These are phyloP conservation scores for Menidia menidia DNA, from an alignment of 2,797 vertebrate species.

Conservation along the genomic window DNA sequence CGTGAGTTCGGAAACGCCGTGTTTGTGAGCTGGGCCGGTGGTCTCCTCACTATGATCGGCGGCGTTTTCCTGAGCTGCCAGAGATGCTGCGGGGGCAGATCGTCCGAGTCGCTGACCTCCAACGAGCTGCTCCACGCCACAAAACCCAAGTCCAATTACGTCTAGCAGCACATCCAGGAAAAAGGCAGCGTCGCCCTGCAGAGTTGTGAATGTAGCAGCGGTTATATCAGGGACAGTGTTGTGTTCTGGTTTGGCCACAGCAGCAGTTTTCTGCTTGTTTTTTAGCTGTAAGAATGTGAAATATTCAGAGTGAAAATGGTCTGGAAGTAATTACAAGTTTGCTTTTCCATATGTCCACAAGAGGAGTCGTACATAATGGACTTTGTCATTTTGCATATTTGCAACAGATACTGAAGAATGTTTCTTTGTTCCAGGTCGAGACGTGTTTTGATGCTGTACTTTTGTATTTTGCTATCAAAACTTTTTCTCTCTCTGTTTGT, in stretches of 20 bases:
- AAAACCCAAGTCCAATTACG: constrained; percentile 85
- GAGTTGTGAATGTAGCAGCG: constrained; percentile 4
- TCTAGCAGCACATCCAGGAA: constrained; percentile 75
- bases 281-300: constrained; percentile 5
- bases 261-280: background rate
- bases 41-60: constrained; percentile 85
- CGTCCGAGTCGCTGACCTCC: constrained; percentile 15
- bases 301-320: constrained; percentile 1
- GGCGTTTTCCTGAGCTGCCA: constrained; percentile 87
- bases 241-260: background rate
- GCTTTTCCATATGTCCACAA: background rate
- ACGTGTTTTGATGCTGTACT: constrained; percentile 14
- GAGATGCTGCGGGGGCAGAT: constrained; percentile 69
- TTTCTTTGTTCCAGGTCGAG: background rate
- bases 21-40: constrained; percentile 89
- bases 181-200: constrained; percentile 13
- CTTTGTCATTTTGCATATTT: background rate
- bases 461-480: constrained; percentile 1
- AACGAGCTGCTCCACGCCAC: constrained; percentile 53
- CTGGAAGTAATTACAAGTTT: background rate
- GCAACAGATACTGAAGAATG: background rate
- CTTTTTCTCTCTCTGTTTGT: constrained; percentile 1
- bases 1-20: constrained; percentile 90
- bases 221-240: constrained; percentile 3
- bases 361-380: background rate